These are phyloP conservation scores for Alethe castanea DNA, from an alignment of 2,113 vertebrate species.

Conservation along the genomic window DNA sequence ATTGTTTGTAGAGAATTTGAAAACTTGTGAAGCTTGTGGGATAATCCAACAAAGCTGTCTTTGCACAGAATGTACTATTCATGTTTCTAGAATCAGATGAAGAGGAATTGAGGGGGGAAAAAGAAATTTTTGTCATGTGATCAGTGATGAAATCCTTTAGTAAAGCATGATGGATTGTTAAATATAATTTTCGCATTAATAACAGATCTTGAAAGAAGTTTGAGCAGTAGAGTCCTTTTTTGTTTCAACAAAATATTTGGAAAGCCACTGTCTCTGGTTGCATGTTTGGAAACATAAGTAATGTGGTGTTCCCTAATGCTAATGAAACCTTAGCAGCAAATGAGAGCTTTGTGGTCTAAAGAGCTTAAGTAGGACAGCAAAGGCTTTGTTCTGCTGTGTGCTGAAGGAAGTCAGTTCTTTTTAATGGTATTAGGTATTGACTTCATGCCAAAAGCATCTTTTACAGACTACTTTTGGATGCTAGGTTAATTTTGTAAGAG, in stretches of 20 bases:
- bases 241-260: background rate
- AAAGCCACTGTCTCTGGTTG: background rate
- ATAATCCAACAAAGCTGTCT: background rate
- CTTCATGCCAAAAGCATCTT: constrained; percentile 50
- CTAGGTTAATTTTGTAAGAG: constrained; percentile 11
- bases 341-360: constrained; percentile 31
- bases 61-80: background rate
- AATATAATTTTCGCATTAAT: background rate
- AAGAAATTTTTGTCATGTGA: background rate
- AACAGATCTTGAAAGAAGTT: background rate
- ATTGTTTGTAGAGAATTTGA: background rate
- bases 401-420: constrained; percentile 46
- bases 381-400: constrained; percentile 62
- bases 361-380: constrained; percentile 67
- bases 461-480: constrained; percentile 45
- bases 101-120: background rate
- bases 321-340: constrained; percentile 55
- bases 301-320: constrained; percentile 47
- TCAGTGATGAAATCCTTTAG: background rate
- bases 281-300: constrained; percentile 11
- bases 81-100: background rate
- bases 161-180: background rate
- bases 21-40: background rate
- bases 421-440: constrained; percentile 24
- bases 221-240: background rate